These are phyloP conservation scores for Eudemis profundana DNA, from an alignment of 2,888 invertebrate species.

Conservation along the genomic window DNA sequence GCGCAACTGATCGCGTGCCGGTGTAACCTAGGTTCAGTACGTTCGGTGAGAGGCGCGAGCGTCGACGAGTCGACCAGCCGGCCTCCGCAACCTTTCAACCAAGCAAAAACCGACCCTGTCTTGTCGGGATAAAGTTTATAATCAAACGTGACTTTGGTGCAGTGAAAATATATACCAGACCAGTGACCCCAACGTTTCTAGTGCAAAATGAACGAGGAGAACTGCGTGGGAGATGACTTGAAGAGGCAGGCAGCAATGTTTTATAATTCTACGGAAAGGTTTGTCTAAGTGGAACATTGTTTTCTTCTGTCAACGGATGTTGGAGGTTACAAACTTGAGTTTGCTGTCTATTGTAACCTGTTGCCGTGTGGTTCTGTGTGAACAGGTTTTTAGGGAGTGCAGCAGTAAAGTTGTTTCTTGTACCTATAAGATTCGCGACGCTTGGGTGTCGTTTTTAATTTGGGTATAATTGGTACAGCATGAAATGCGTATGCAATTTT, in stretches of 20 bases:
- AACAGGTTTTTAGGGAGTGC: slow-evolving; percentile 1
- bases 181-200: slow-evolving; percentile 55
- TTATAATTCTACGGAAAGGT: slow-evolving; percentile 80
- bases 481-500: slow-evolving; percentile 5
- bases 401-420: slow-evolving; percentile 24
- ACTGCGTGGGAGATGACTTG: slow-evolving; percentile 73
- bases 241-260: slow-evolving; percentile 81
- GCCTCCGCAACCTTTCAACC: slow-evolving; percentile 53
- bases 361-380: neutral
- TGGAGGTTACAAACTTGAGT: slow-evolving; percentile 15
- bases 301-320: slow-evolving; percentile 8
- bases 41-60: slow-evolving; percentile 76
- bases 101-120: slow-evolving; percentile 47
- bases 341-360: neutral
- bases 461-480: slow-evolving; percentile 13
- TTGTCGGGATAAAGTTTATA: slow-evolving; percentile 47
- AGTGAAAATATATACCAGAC: slow-evolving; percentile 47
- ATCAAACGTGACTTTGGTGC: slow-evolving; percentile 48
- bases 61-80: slow-evolving; percentile 69
- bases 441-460: slow-evolving; percentile 24
- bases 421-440: slow-evolving; percentile 4
- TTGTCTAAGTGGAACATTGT: slow-evolving; percentile 54
- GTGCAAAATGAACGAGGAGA: slow-evolving; percentile 73
- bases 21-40: slow-evolving; percentile 56
- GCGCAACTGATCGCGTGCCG: slow-evolving; percentile 67